Conservation (phyloP, 2,888 invertebrate genomes). For the Tridacna crocea region DNA sequence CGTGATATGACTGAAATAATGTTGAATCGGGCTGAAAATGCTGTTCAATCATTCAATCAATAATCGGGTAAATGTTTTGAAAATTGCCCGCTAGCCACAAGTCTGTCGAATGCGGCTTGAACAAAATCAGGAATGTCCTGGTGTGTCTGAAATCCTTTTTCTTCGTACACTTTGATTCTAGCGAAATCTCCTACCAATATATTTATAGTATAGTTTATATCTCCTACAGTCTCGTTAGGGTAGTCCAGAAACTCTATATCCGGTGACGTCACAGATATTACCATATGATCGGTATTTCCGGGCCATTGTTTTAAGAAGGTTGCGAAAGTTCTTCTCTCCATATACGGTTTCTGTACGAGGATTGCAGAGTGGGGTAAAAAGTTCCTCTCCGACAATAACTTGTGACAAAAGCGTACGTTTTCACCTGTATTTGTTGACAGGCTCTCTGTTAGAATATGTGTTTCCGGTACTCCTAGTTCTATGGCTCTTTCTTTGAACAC, state of each 20-base stretch:
- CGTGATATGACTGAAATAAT: too few species aligned
- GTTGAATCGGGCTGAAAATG: too few species aligned
- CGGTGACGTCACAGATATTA: constrained; percentile 76
- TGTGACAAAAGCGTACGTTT: constrained; percentile 74
- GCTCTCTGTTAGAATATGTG: constrained; percentile 71
- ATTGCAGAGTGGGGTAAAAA: constrained; percentile 64
- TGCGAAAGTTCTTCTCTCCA: constrained; percentile 77
- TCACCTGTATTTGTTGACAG: constrained; percentile 78
- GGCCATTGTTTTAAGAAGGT: constrained; percentile 81
- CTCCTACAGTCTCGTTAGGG: constrained; percentile 68
- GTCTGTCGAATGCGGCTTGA: constrained; percentile 55
- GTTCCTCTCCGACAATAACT: constrained; percentile 52
- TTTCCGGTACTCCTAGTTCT: constrained; percentile 69
- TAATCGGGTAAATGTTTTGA: constrained; percentile 1
- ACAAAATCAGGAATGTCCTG: constrained; percentile 72
- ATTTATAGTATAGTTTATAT: constrained; percentile 67
- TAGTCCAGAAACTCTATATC: constrained; percentile 70
- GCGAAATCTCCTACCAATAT: constrained; percentile 73
- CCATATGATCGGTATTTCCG: constrained; percentile 48
- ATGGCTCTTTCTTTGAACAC: constrained; percentile 73
- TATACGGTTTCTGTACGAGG: constrained; percentile 78
- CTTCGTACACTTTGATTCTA: constrained; percentile 73
- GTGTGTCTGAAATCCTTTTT: constrained; percentile 72
- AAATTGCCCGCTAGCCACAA: background rate
- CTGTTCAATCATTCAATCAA: too few species aligned